Conservation (phyloP, 1,140 invertebrate species). For the Drosophila guanche region DNA sequence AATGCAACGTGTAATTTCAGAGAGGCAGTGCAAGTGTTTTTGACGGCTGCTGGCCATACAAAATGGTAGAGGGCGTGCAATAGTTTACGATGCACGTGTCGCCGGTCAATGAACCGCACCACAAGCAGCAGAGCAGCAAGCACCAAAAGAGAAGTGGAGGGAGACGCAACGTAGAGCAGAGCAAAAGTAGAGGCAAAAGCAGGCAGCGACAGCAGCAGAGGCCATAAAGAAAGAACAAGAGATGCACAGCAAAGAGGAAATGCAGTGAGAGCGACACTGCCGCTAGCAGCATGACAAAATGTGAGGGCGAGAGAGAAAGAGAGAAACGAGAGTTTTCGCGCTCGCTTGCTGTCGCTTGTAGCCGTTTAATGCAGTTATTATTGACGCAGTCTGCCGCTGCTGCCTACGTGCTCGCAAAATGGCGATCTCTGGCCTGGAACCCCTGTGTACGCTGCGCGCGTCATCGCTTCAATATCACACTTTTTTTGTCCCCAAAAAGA, state of each 20-base stretch:
- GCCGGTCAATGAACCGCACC: slow-evolving; percentile 74
- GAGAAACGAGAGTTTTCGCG: slow-evolving; percentile 13
- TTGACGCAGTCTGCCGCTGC: slow-evolving; percentile 72
- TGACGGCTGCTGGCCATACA: slow-evolving; percentile 29
- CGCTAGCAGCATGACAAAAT: no score
- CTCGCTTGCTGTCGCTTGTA: no score
- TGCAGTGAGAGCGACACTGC: slow-evolving; percentile 5
- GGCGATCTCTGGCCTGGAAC: slow-evolving; percentile 14
- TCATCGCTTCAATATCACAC: neutral
- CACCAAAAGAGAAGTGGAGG: slow-evolving; percentile 7
- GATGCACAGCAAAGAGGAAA: slow-evolving; percentile 1
- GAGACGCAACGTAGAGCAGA: slow-evolving; percentile 14
- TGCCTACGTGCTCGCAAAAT: slow-evolving; percentile 49
- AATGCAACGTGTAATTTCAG: slow-evolving; percentile 67
- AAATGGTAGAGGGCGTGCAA: slow-evolving; percentile 67
- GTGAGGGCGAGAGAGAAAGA: slow-evolving; percentile 4
- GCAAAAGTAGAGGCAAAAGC: slow-evolving; percentile 12
- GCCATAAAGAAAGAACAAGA: neutral
- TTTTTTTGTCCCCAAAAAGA: neutral
- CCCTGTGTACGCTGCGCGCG: neutral
- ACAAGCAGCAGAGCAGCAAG: slow-evolving; percentile 20
- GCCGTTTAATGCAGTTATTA: slow-evolving; percentile 73
- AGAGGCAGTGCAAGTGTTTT: slow-evolving; percentile 65
- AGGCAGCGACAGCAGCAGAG: slow-evolving; percentile 14
- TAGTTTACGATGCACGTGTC: slow-evolving; percentile 70